Conservation (phyloP, 2,113 vertebrate genomes). For the Dasyprocta punctata region DNA sequence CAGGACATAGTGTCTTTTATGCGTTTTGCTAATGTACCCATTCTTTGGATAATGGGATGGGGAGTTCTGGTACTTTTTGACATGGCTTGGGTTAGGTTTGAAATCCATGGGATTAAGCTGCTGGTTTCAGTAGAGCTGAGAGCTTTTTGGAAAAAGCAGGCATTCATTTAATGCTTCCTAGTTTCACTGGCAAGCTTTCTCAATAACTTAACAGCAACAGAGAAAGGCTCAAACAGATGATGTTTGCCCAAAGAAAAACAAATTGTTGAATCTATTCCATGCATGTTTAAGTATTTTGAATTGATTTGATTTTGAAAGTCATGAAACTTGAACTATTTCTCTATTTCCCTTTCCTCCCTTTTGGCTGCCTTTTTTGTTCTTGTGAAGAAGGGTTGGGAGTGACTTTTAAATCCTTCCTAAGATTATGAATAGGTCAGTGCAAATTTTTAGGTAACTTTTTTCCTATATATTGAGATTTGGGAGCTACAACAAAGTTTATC, state of each 20-base stretch:
- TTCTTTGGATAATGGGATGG: slow-evolving; percentile 15
- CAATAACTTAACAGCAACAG: slow-evolving; percentile 49
- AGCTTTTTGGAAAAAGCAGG: slow-evolving; percentile 55
- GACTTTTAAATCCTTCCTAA: slow-evolving; percentile 42
- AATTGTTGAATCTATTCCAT: slow-evolving; percentile 58
- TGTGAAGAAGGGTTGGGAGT: not conserved
- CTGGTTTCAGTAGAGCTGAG: slow-evolving; percentile 10
- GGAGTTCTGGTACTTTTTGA: slow-evolving; percentile 22
- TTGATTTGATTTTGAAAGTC: slow-evolving; percentile 63
- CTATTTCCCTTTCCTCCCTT: not conserved
- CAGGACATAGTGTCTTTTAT: not conserved
- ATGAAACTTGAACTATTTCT: slow-evolving; percentile 41
- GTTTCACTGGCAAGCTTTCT: slow-evolving; percentile 55
- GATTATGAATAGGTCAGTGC: slow-evolving; percentile 37
- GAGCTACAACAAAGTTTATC: slow-evolving; percentile 24
- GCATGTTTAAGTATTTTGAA: slow-evolving; percentile 62
- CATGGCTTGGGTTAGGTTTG: slow-evolving; percentile 27
- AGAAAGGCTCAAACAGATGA: slow-evolving; percentile 57
- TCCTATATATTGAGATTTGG: not conserved
- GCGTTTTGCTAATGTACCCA: slow-evolving; percentile 30
- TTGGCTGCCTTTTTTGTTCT: slow-evolving; percentile 10
- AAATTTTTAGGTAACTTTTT: slow-evolving; percentile 40
- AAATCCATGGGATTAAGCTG: not conserved
- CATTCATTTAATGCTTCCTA: slow-evolving; percentile 64
- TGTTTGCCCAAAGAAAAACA: slow-evolving; percentile 62